Base-by-base conservation (phyloP, 1,140 invertebrate species). In the Neodiprion fabricii region DNA sequence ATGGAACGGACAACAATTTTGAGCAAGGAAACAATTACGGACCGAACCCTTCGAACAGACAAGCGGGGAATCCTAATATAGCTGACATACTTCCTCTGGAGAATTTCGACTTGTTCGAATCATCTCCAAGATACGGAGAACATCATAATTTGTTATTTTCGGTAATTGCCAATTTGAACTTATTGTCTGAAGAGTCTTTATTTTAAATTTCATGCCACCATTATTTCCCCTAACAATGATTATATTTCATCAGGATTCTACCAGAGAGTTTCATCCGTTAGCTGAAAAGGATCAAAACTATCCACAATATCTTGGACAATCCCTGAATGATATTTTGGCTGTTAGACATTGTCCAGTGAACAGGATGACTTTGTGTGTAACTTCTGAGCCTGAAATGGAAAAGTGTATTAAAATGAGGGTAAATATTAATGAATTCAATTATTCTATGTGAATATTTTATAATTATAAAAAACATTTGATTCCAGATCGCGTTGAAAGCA, bases 351-450 rank as follows among this genome's bases (percentile, higher is more conserved):
- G 96, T 86, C 94, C 96, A 0, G 93, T 97, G 8, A 90, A 92
- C 48, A 87, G 90, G 23, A 95, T 97, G 88, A 94, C 91, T 1
- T 81, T 98, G 8, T 99, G 98, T 86, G 95, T 99, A 9, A 97
- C 96, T 1, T 98, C 97, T 0, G 92, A 96, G 69, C 90, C 92
- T 0, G 98, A 99, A 88, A 91, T 96, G 86, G 92, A 94, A 47
- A 99, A 99, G 89, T 99, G 98, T 86, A 87, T 95, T 49, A 95
- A 95, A 86, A 99, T 99, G 97, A 95, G 92, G 90, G 96, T 97
- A 88, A 85, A 89, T 76, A 72, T 67, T 61, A 4, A 61, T 17
- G 53, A 7, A 14, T 14, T 61, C 53, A 5, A 61, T 40, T 40
- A 40, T 40, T 5, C 8, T 61, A 12, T 61, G 53, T 61, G 11